Base-by-base conservation (phyloP, 2,888 invertebrate species). In the Limnephilus rhombicus region DNA sequence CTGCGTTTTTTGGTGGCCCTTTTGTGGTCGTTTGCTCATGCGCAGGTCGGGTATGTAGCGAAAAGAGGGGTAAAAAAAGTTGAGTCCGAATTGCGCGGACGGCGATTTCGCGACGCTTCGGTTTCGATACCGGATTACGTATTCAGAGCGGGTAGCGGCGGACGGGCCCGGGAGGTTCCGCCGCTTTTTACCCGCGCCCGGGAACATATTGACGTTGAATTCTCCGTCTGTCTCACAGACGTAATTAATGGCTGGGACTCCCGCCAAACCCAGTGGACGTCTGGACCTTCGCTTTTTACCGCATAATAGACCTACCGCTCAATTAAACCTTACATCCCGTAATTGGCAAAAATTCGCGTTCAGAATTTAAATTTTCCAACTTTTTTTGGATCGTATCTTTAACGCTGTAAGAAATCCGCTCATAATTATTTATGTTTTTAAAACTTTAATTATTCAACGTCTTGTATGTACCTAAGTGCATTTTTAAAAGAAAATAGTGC, bases 161-260 rank as follows among this genome's bases (percentile, higher is more conserved):
- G 24, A 24, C 68, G 37, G 87, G 80, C 82, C 24, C n/a, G n/a
- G 31, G 89, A 81, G 81, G 89, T 45, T 81, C 68, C 87, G 91
- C 87, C 45, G 82, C n/a, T 91, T 91, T 91, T 89, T 91, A 18
- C 68, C 37, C 45, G 68, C 45, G 81, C 31, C 89, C 91, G 31
- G 91, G 91, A 82, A 90, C 90, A 90, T 90, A 90, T 90, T 83
- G 90, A 82, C 90, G 83, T 34, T 80, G 85, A 37, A 53, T 82
- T 68, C 85, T 91, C 88, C 53, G 49, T 68, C 88, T 31, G 88
- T 88, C 68, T 53, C 31, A 37, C 49, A 37, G 29, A n/a, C 34
- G 82, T 83, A 91, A 91, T 89, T 91, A 91, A 91, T 91, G 81
- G 91, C 41, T 24, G 53, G 83, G 90, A 53, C 49, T 29, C 41